These are phyloP conservation scores for Hirtodrosophila confusa DNA, from an alignment of 2,888 invertebrate genomes.

Conservation along the genomic window DNA sequence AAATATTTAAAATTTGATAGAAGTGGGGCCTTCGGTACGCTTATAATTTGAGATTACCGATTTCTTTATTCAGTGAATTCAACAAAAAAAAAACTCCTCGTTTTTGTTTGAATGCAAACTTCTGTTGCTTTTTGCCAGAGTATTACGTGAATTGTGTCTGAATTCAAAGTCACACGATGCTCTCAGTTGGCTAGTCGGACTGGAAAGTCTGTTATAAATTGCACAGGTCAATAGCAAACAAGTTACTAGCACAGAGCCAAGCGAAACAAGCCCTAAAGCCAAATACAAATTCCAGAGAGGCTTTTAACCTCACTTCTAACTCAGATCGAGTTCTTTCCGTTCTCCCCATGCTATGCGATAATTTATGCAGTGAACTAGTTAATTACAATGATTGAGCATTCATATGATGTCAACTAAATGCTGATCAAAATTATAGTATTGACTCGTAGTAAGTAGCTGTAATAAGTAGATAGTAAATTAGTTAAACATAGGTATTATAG, in stretches of 20 bases:
- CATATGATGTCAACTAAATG: conserved; percentile 20
- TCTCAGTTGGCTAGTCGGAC: not conserved
- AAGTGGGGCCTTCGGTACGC: too few relatives aligned
- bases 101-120: too few relatives aligned
- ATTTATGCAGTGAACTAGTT: conserved; percentile 40
- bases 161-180: too few relatives aligned
- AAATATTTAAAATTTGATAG: too few relatives aligned
- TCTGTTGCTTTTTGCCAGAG: too few relatives aligned
- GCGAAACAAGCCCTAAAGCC: conserved; percentile 36
- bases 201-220: conserved; percentile 9
- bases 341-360: conserved; percentile 18
- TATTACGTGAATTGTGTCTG: too few relatives aligned
- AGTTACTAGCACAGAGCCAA: conserved; percentile 30
- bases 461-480: conserved; percentile 13
- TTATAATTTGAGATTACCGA: too few relatives aligned
- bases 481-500: conserved; percentile 2
- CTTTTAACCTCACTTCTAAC: conserved; percentile 29
- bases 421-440: not conserved
- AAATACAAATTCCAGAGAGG: conserved; percentile 44
- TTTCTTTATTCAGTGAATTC: too few relatives aligned
- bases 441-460: not conserved
- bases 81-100: too few relatives aligned
- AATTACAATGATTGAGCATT: conserved; percentile 35
- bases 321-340: conserved; percentile 12
- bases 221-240: conserved; percentile 25